Percentiles rank a stretch among this genome's conserved stretches.
These are phyloP conservation scores for Cantharis flavilabris DNA, from an alignment of 2,888 invertebrate genomes.

Conservation along the genomic window DNA sequence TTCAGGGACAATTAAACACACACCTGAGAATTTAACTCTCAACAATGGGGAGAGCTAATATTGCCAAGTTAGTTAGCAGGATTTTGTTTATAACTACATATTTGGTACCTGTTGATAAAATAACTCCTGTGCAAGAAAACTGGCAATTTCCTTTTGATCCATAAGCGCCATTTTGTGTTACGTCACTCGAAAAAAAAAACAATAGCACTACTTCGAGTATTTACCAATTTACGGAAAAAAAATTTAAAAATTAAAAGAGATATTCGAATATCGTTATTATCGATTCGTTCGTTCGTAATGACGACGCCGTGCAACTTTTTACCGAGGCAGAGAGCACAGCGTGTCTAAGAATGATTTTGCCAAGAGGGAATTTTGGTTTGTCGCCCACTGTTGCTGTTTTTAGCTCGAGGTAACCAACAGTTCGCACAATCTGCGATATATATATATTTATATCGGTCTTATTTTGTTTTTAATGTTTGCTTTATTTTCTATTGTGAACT, in stretches of 20 bases:
- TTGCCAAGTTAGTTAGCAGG: background rate
- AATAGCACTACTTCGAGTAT: conserved; percentile 8
- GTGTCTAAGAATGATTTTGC: conserved; percentile 52
- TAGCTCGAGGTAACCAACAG: conserved; percentile 50
- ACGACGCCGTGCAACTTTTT: conserved; percentile 39
- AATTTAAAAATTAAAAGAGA: conserved; percentile 29
- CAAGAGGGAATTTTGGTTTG: conserved; percentile 52
- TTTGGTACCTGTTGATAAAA: conserved; percentile 69
- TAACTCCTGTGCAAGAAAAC: conserved; percentile 83
- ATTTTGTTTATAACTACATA: background rate
- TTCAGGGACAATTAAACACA: conserved; percentile 1
- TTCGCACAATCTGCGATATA: conserved; percentile 42
- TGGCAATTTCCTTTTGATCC: conserved; percentile 84
- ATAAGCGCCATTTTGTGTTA: conserved; percentile 56
- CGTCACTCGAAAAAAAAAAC: conserved; percentile 22
- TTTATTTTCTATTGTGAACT: conserved; percentile 15
- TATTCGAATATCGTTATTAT: conserved; percentile 40
- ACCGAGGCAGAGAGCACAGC: conserved; percentile 49
- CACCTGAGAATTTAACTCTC: conserved; percentile 1
- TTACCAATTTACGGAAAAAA: conserved; percentile 29
- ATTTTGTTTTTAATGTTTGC: conserved; percentile 28
- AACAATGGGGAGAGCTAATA: background rate
- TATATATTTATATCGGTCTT: conserved; percentile 37
- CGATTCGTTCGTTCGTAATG: conserved; percentile 51
- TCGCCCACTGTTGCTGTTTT: conserved; percentile 52